A percentile compares a stretch with the other conserved stretches of the same genome.
Evolutionary conservation across 2,888 invertebrate genomes (phyloP).

Genomic region (Apodemia mormo): DNA sequence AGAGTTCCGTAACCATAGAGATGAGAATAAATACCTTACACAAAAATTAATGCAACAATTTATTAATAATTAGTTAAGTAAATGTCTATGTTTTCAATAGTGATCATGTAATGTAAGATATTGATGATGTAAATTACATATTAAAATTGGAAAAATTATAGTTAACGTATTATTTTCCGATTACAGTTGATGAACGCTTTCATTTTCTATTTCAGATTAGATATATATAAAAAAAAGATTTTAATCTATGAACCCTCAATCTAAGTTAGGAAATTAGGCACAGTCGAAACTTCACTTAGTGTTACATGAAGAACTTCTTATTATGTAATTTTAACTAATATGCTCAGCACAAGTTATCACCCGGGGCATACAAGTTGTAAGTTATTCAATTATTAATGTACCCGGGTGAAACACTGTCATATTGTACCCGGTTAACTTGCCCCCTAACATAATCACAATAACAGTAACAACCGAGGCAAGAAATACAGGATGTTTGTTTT

Average conservation of each 20-base stretch:
- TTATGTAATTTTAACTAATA: conserved; percentile 30
- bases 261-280: neutral
- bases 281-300: neutral
- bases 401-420: conserved; percentile 56
- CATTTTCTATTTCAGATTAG: too few species aligned
- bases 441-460: conserved; percentile 63
- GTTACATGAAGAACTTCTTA: conserved; percentile 27
- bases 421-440: conserved; percentile 52
- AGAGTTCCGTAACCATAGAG: too few species aligned
- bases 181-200: too few species aligned
- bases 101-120: too few species aligned
- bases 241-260: neutral
- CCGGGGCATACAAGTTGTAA: conserved; percentile 38
- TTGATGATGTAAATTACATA: too few species aligned
- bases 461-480: conserved; percentile 51
- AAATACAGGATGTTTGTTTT: conserved; percentile 48
- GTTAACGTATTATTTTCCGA: too few species aligned
- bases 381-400: conserved; percentile 62
- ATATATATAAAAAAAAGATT: too few species aligned
- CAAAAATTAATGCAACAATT: too few species aligned
- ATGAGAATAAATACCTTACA: too few species aligned
- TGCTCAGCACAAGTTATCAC: conserved; percentile 47
- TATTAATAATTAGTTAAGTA: too few species aligned
- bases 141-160: too few species aligned
- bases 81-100: too few species aligned